Evolutionary conservation across 2,113 vertebrate species (phyloP).

Genomic region (Lontra canadensis): DNA sequence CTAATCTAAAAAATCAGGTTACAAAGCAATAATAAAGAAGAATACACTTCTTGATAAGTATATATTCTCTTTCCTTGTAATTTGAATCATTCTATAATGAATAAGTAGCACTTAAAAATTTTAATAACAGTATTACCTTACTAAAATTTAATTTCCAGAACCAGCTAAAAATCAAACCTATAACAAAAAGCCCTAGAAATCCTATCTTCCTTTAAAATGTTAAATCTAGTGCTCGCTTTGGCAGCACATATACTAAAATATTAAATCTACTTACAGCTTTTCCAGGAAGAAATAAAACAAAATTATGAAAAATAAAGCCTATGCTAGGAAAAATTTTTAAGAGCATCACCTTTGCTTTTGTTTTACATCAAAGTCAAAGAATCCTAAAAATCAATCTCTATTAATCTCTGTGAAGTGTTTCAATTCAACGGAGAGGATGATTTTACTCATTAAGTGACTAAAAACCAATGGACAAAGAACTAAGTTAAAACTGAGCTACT

Average conservation of each 20-base stretch:
- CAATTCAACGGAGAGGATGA: neutral
- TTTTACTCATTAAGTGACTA: neutral
- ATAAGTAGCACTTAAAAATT: neutral
- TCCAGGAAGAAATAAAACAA: neutral
- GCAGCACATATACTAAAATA: too few species aligned
- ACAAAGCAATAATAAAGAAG: constrained; percentile 30
- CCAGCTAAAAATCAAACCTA: neutral
- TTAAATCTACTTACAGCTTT: neutral
- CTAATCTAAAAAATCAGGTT: constrained; percentile 23
- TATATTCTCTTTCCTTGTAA: neutral
- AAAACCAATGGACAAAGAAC: neutral
- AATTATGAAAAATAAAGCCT: constrained; percentile 48
- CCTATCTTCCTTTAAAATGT: constrained; percentile 37
- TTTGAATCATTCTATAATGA: constrained; percentile 18
- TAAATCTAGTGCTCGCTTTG: too few species aligned
- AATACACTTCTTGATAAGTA: neutral
- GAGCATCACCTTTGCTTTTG: constrained; percentile 3
- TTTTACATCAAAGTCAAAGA: constrained; percentile 34
- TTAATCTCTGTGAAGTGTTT: constrained; percentile 32
- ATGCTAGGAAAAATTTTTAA: constrained; percentile 1
- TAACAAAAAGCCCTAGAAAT: neutral
- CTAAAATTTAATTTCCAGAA: constrained; percentile 47
- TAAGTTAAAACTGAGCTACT: constrained; percentile 21
- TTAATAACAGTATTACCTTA: constrained; percentile 23
- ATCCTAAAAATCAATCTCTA: neutral